These are phyloP conservation scores for Amazona guildingii DNA, from an alignment of 2,113 vertebrate species.

Conservation along the genomic window DNA sequence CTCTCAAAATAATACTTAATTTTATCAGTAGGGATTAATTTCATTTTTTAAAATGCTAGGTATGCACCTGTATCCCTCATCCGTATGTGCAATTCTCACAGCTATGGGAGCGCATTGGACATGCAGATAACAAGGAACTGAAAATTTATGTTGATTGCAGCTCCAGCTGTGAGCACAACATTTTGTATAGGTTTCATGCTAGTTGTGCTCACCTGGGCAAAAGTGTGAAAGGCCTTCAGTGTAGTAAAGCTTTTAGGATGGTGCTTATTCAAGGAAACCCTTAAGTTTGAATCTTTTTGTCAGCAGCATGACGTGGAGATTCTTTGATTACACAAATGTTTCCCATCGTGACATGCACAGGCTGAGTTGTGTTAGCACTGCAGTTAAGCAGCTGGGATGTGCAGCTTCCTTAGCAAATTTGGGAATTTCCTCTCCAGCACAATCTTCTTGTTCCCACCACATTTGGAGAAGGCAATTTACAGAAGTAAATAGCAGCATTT, in stretches of 20 bases:
- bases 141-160: neutral
- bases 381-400: neutral
- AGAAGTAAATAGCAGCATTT: slow-evolving; percentile 17
- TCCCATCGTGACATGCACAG: neutral
- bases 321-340: neutral
- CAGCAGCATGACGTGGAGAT: neutral
- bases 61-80: neutral
- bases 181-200: neutral
- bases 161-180: neutral
- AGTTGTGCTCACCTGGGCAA: neutral
- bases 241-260: neutral
- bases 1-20: neutral
- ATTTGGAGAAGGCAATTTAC: neutral
- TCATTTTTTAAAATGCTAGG: neutral
- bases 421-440: neutral
- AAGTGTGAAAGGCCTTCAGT: neutral
- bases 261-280: neutral
- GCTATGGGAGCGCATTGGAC: neutral
- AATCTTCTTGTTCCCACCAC: neutral
- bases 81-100: neutral
- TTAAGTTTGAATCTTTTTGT: neutral
- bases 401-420: neutral
- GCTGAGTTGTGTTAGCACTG: neutral
- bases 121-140: neutral
- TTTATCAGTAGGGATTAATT: neutral